phyloP scores from a whole-genome alignment of 2,113 vertebrate species.

The Pelusios castaneus region DNA sequence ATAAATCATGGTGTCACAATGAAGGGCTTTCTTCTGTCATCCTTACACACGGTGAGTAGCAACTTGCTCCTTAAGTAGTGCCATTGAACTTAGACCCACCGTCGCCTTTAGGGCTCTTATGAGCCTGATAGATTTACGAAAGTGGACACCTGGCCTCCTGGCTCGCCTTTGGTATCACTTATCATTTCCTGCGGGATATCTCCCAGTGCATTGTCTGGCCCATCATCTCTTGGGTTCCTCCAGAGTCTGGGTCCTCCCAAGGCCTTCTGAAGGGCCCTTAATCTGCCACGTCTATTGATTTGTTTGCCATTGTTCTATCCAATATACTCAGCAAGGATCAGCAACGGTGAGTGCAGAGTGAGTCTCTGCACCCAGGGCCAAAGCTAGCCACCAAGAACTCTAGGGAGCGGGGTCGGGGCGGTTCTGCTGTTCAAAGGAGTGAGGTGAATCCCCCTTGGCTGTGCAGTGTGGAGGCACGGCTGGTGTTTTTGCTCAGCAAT shows the following conservation, averaged over 20 bases:
- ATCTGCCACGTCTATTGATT: background rate
- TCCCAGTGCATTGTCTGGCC: background rate
- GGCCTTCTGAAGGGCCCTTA: background rate
- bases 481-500: background rate
- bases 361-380: fast-evolving
- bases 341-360: background rate
- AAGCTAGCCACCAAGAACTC: background rate
- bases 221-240: background rate
- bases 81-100: fast-evolving
- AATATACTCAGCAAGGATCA: background rate
- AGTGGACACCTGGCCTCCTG: background rate
- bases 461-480: background rate
- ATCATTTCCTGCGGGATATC: background rate
- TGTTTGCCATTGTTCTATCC: fast-evolving
- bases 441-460: background rate
- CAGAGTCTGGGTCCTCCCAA: fast-evolving
- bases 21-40: background rate
- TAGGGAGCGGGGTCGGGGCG: background rate
- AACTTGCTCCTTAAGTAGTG: background rate
- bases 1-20: background rate
- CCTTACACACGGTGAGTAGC: background rate
- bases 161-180: background rate
- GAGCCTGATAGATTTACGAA: background rate
- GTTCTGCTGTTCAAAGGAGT: background rate
- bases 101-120: background rate